A percentile compares a stretch with the other conserved stretches of the same genome.
These are phyloP conservation scores for Forficula auricularia DNA, from an alignment of 1,140 invertebrate genomes.

Conservation along the genomic window DNA sequence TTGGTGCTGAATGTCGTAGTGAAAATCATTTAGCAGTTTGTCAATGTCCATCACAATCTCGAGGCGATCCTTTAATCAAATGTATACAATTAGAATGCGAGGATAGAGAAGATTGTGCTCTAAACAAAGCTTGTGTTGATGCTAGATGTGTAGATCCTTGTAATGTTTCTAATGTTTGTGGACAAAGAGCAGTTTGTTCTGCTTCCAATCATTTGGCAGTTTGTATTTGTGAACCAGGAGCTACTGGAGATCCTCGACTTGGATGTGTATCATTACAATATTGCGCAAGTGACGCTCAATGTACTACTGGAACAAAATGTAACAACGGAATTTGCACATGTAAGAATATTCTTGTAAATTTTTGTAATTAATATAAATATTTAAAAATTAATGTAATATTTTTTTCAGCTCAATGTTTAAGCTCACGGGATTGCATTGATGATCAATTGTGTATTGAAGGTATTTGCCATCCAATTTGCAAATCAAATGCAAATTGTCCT, in stretches of 20 bases:
- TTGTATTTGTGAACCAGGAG: slow-evolving; percentile 62
- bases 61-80: slow-evolving; percentile 46
- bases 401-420: slow-evolving; percentile 45
- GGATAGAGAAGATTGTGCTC: slow-evolving; percentile 55
- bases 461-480: slow-evolving; percentile 61
- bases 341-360: slow-evolving; percentile 22
- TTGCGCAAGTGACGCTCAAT: slow-evolving; percentile 56
- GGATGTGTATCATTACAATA: slow-evolving; percentile 64
- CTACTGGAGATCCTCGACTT: slow-evolving; percentile 66
- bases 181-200: slow-evolving; percentile 53
- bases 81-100: slow-evolving; percentile 59
- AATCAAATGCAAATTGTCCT: slow-evolving; percentile 54
- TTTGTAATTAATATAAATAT: slow-evolving; percentile 5
- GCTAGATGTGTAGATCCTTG: slow-evolving; percentile 67
- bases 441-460: slow-evolving; percentile 65
- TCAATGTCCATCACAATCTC: slow-evolving; percentile 53
- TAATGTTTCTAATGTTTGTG: slow-evolving; percentile 59
- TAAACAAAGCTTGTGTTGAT: slow-evolving; percentile 53
- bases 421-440: slow-evolving; percentile 56
- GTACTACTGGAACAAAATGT: slow-evolving; percentile 61
- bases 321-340: slow-evolving; percentile 60
- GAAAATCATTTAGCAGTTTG: slow-evolving; percentile 49
- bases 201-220: slow-evolving; percentile 53
- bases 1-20: slow-evolving; percentile 52
- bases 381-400: slow-evolving; percentile 10